Percentiles rank a stretch among this genome's conserved stretches.
Evolutionary conservation across 2,888 invertebrate species (phyloP).

Genomic region (Drosophila tripunctata): DNA sequence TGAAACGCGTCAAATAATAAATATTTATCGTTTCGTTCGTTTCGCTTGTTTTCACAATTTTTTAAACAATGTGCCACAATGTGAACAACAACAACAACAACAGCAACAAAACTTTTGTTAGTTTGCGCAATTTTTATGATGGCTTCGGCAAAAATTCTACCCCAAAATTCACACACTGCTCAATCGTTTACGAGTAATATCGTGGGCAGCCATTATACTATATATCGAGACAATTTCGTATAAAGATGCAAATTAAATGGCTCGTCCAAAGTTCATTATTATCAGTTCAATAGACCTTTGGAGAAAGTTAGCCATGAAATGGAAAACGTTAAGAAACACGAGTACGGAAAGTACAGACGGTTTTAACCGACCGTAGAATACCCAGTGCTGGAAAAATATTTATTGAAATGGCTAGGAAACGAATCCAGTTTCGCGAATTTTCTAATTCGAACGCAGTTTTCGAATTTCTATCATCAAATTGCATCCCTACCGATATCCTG

Average conservation of each 20-base stretch:
- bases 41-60: slow-evolving; percentile 23
- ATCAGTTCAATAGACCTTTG: neutral
- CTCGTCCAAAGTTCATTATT: neutral
- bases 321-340: too few species aligned
- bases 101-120: too few species aligned
- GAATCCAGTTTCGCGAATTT: too few species aligned
- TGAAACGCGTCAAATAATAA: slow-evolving; percentile 59
- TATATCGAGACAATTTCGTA: neutral
- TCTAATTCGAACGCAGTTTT: too few species aligned
- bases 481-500: too few species aligned
- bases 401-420: too few species aligned
- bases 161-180: slow-evolving; percentile 7
- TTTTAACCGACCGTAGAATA: too few species aligned
- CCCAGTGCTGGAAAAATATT: too few species aligned
- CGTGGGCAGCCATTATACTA: slow-evolving; percentile 31
- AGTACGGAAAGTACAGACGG: too few species aligned
- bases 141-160: slow-evolving; percentile 40
- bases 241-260: slow-evolving; percentile 1
- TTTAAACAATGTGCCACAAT: slow-evolving; percentile 50
- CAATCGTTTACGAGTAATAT: slow-evolving; percentile 39
- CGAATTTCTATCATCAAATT: too few species aligned
- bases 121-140: slow-evolving; percentile 42
- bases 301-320: neutral
- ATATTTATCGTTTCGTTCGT: slow-evolving; percentile 56
- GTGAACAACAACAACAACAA: slow-evolving; percentile 38